These are phyloP conservation scores for Bungarus multicinctus DNA, from an alignment of 2,113 vertebrate genomes.

Conservation along the genomic window DNA sequence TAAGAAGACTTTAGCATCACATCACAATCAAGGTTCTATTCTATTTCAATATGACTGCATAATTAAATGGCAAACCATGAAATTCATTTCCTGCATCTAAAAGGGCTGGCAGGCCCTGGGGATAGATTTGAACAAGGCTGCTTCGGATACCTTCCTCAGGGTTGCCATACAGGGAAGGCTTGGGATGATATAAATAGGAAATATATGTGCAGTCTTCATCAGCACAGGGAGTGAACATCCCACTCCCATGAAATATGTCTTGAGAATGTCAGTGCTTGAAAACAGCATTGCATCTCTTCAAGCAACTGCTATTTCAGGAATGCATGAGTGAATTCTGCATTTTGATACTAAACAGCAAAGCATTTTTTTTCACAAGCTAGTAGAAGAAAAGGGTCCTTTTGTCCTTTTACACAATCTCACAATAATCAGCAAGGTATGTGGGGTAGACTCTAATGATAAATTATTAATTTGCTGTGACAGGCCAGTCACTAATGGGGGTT, in stretches of 20 bases:
- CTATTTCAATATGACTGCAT: background rate
- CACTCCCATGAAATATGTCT: background rate
- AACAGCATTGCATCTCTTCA: background rate
- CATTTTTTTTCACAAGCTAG: background rate
- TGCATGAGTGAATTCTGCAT: fast-evolving
- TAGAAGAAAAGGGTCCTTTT: conserved; percentile 38
- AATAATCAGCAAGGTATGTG: conserved; percentile 52
- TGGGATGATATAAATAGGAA: conserved; percentile 11
- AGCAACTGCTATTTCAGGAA: background rate
- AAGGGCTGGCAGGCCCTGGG: background rate
- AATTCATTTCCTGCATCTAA: background rate
- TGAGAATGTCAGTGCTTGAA: background rate
- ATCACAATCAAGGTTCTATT: background rate
- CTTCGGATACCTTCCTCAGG: conserved; percentile 2
- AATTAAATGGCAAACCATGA: background rate
- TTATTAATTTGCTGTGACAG: conserved; percentile 66
- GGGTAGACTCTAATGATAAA: conserved; percentile 63
- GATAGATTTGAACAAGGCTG: background rate
- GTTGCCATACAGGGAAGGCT: background rate
- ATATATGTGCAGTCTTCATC: background rate
- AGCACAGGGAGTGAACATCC: background rate
- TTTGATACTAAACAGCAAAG: background rate
- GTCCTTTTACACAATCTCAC: conserved; percentile 38
- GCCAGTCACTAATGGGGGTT: conserved; percentile 57
- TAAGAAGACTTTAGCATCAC: background rate